phyloP scores from a whole-genome alignment of 2,888 invertebrate species.

The Torymus auratus region DNA sequence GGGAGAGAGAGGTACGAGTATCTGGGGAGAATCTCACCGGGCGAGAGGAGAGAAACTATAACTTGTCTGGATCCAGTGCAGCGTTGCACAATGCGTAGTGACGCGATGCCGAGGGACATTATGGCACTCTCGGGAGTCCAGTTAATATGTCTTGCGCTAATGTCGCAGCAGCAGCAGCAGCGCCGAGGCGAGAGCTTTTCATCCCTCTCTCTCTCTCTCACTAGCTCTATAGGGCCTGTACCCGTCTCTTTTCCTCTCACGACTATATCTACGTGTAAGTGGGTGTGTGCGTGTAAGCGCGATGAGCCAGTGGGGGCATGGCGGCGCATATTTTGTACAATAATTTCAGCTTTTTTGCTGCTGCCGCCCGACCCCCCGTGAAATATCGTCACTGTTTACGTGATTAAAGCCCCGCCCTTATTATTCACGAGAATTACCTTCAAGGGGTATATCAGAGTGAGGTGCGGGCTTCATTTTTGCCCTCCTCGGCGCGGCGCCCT shows the following conservation, averaged over 20 bases:
- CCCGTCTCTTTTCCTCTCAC: neutral
- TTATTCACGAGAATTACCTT: conserved; percentile 7
- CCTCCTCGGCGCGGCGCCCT: no score
- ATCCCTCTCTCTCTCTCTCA: conserved; percentile 15
- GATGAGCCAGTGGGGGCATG: neutral
- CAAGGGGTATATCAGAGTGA: neutral
- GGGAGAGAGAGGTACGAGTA: conserved; percentile 31
- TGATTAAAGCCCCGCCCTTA: conserved; percentile 21
- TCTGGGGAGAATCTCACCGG: conserved; percentile 44
- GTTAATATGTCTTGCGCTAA: conserved; percentile 68
- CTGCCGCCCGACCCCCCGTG: neutral
- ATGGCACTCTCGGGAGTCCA: conserved; percentile 67
- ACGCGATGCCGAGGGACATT: conserved; percentile 65
- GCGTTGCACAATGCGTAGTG: conserved; percentile 61
- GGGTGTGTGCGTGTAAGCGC: neutral
- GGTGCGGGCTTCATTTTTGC: neutral
- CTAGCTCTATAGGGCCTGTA: no score
- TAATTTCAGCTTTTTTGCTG: conserved; percentile 30
- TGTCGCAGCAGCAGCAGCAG: conserved; percentile 30
- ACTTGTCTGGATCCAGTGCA: conserved; percentile 60
- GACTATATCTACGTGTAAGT: neutral
- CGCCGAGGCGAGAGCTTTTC: conserved; percentile 44
- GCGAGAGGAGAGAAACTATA: conserved; percentile 59
- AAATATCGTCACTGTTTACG: conserved; percentile 29
- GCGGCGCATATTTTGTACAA: conserved; percentile 22